Evolutionary conservation across 2,888 invertebrate genomes (phyloP), one percentile per base, ranked within the genome.

Genomic region (Luperina testacea): DNA sequence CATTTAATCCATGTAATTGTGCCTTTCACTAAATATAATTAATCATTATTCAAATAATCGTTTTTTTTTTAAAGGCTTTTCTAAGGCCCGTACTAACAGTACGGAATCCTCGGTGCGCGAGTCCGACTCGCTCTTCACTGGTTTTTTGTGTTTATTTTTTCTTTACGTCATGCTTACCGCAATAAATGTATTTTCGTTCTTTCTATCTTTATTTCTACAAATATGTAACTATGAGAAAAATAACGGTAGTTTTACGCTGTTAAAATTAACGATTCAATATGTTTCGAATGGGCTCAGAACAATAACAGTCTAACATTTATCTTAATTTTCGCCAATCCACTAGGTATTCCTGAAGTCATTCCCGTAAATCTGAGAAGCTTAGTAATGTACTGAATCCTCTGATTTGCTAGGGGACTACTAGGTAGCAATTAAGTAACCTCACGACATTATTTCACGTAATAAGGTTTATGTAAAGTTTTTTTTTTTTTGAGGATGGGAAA

Each of bases 391-490:
- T 51, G 65, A 4, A 59, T 24, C 57, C n/a, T 57, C 8, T 51
- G 71, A 51, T 42, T 72, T 65, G 38, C 9, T 13, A 24, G 6
- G 13, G n/a, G 27, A 24, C 27, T 72, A 38, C n/a, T 42, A 79
- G 65, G 42, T 61, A 78, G 59, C 24, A 51, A 51, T 51, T 69
- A 32, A 15, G 51, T 53, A 51, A 32, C 24, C 32, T 13, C 13
- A 48, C 48, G 48, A 27, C 0, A 72, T 72, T 24, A 51, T 65
- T 64, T 48, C 8, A 32, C 61, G 27, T 17, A 45, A 80, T 76
- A 80, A 68, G 61, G 53, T 64, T 69, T 32, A 51, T 24, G 51
- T 42, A 32, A 72, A n/a, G n/a, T n/a, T n/a, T n/a, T n/a, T n/a
- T n/a, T n/a, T n/a, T n/a, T n/a, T n/a, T n/a, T n/a, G n/a, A n/a